A percentile compares a stretch with the other conserved stretches of the same genome.
Evolutionary conservation across 1,140 invertebrate genomes (phyloP).

Genomic region (Nephila pilipes): DNA sequence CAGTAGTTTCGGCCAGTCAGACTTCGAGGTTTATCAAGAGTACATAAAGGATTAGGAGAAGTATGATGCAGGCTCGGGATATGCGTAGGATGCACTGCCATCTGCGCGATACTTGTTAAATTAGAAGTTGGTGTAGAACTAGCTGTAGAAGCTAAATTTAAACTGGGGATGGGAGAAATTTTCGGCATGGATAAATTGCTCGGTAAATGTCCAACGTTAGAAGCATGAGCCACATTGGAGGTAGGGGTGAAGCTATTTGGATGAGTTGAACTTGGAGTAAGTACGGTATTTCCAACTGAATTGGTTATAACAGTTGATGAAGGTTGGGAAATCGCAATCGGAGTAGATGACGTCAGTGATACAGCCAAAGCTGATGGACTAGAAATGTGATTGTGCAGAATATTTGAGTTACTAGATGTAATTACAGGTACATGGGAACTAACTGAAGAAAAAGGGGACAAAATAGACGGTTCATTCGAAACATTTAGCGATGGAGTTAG

Average conservation of each 20-base stretch:
- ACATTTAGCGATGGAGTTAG: not conserved
- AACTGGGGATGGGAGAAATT: conserved; percentile 43
- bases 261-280: conserved; percentile 55
- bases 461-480: conserved; percentile 31
- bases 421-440: conserved; percentile 70
- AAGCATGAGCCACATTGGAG: conserved; percentile 7
- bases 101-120: conserved; percentile 63
- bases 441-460: conserved; percentile 56
- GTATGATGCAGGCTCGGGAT: conserved; percentile 57
- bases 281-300: conserved; percentile 45
- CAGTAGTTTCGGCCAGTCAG: conserved; percentile 90
- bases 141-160: conserved; percentile 14
- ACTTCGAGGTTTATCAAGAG: conserved; percentile 69
- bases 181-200: conserved; percentile 67
- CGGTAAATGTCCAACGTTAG: conserved; percentile 59
- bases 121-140: conserved; percentile 39
- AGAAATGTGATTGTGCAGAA: conserved; percentile 48
- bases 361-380: conserved; percentile 45
- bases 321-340: conserved; percentile 39
- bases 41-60: conserved; percentile 19
- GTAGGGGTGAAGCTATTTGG: conserved; percentile 32
- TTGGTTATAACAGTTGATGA: conserved; percentile 69
- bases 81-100: conserved; percentile 33
- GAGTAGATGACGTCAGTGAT: not conserved
- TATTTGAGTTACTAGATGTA: conserved; percentile 15